Percentiles rank a stretch among this genome's conserved stretches.
Conservation (phyloP, 2,888 invertebrate genomes). For the Sinopyrophorus schimmeli region DNA sequence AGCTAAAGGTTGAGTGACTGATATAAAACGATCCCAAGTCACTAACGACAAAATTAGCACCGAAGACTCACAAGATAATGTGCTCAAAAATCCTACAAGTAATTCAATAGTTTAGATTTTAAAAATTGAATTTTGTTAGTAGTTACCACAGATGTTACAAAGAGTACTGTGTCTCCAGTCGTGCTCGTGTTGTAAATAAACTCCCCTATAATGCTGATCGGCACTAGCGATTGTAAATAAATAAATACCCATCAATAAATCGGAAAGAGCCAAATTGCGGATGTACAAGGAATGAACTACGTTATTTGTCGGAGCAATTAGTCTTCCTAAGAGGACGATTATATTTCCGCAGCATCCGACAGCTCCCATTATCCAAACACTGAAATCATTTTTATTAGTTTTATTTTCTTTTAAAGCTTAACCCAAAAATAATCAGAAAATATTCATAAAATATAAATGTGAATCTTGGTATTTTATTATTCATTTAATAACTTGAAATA, state of each 20-base stretch:
- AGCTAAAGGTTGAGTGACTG: slow-evolving; percentile 62
- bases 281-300: slow-evolving; percentile 65
- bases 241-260: slow-evolving; percentile 67
- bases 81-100: slow-evolving; percentile 60
- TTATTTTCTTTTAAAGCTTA: no score
- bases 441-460: no score
- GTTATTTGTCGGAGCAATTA: slow-evolving; percentile 60
- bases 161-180: slow-evolving; percentile 61
- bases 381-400: slow-evolving; percentile 42
- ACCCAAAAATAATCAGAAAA: no score
- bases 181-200: slow-evolving; percentile 62
- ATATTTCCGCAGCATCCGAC: slow-evolving; percentile 63
- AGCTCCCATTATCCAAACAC: slow-evolving; percentile 66
- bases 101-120: not conserved
- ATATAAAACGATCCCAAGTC: slow-evolving; percentile 65
- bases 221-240: slow-evolving; percentile 62
- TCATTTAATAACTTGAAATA: no score
- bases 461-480: no score
- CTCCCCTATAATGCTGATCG: slow-evolving; percentile 59
- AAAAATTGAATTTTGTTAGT: not conserved
- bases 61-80: slow-evolving; percentile 65
- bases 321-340: slow-evolving; percentile 60
- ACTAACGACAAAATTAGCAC: slow-evolving; percentile 63
- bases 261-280: slow-evolving; percentile 64
- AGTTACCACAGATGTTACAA: slow-evolving; percentile 62